phyloP scores from a whole-genome alignment of 2,888 invertebrate genomes.

The Chamaedrilus cognettii region DNA sequence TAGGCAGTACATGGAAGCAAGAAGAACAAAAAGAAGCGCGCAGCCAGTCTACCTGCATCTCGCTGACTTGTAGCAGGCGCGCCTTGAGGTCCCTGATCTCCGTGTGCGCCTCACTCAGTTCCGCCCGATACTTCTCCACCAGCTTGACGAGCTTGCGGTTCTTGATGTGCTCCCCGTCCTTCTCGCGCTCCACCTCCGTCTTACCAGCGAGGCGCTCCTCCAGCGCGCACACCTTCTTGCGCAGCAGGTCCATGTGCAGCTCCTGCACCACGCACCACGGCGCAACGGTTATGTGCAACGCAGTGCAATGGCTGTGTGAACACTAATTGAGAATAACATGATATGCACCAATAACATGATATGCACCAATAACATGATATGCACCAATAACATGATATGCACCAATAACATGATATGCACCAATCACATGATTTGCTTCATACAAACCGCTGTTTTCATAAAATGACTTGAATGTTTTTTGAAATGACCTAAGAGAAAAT shows the following conservation, averaged over 20 bases:
- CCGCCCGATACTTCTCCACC: slow-evolving; percentile 77
- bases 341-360: no score
- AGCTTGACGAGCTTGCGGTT: slow-evolving; percentile 75
- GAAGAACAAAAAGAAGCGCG: background rate
- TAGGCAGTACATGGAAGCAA: background rate
- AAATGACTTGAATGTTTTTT: no score
- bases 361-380: no score
- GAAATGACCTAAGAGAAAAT: no score
- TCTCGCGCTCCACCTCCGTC: slow-evolving; percentile 50
- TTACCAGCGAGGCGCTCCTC: slow-evolving; percentile 53
- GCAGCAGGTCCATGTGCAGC: slow-evolving; percentile 83
- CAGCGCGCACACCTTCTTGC: slow-evolving; percentile 71
- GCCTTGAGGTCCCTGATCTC: slow-evolving; percentile 82
- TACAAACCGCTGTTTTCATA: no score
- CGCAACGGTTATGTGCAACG: no score
- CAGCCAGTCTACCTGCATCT: slow-evolving; percentile 41
- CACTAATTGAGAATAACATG: no score
- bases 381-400: no score
- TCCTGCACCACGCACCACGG: no score
- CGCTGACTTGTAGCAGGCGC: slow-evolving; percentile 53
- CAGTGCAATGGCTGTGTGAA: no score
- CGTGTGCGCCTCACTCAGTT: slow-evolving; percentile 78
- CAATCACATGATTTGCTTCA: no score
- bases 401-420: no score
- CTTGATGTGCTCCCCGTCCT: slow-evolving; percentile 48